Evolutionary conservation across 2,888 invertebrate genomes (phyloP).

Genomic region (Palloptera scutellata): DNA sequence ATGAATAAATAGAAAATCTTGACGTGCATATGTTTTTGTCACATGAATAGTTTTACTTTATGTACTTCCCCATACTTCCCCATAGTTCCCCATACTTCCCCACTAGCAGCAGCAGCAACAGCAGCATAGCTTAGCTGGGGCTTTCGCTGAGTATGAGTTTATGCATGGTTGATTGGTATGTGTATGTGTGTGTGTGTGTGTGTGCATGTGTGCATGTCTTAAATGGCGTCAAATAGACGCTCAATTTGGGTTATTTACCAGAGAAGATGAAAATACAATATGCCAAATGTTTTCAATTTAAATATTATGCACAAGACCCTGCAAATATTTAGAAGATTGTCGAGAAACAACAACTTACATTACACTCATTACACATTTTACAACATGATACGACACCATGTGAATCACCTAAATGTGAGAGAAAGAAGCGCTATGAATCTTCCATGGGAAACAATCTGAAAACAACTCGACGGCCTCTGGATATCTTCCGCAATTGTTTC

Average conservation of each 20-base stretch:
- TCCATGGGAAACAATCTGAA: too few relatives aligned
- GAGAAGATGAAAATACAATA: slow-evolving; percentile 9
- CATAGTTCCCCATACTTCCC: too few relatives aligned
- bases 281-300: slow-evolving; percentile 14
- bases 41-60: slow-evolving; percentile 8
- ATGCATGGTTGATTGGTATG: background rate
- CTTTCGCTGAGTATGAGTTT: background rate
- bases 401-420: too few relatives aligned
- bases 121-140: background rate
- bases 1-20: background rate
- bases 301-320: slow-evolving; percentile 18
- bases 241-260: slow-evolving; percentile 17
- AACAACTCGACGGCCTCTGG: too few relatives aligned
- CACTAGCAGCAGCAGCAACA: background rate
- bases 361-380: too few relatives aligned
- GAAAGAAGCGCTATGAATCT: too few relatives aligned
- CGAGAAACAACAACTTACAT: too few relatives aligned
- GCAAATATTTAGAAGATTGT: too few relatives aligned
- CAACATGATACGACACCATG: too few relatives aligned
- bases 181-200: background rate
- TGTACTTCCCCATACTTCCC: too few relatives aligned
- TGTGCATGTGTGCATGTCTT: background rate
- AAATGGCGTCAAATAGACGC: slow-evolving; percentile 14
- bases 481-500: too few relatives aligned
- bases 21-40: background rate